Percentiles rank a stretch among this genome's conserved stretches.
These are phyloP conservation scores for Saguinus midas DNA, from an alignment of 2,113 vertebrate genomes.

Conservation along the genomic window DNA sequence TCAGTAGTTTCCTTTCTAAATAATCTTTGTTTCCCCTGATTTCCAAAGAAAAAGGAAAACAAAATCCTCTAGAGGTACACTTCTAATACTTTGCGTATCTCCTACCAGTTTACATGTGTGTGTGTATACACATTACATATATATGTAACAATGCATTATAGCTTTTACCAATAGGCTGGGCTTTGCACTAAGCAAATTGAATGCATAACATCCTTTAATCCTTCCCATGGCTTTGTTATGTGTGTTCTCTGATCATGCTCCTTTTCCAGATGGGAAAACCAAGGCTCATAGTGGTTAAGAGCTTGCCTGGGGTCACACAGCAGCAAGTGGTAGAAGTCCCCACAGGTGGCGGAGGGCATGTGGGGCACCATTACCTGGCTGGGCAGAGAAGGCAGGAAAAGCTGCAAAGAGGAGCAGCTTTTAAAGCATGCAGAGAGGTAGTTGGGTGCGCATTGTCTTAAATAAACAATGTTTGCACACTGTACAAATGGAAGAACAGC, in stretches of 20 bases:
- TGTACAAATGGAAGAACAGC: background rate
- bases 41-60: background rate
- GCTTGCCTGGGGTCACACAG: background rate
- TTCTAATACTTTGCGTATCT: background rate
- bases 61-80: background rate
- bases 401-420: background rate
- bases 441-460: fast-evolving
- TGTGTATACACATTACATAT: background rate
- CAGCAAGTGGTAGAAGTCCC: background rate
- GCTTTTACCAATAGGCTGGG: background rate
- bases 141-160: background rate
- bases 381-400: background rate
- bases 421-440: background rate
- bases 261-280: background rate
- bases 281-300: background rate
- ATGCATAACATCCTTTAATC: background rate
- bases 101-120: background rate
- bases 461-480: fast-evolving
- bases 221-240: background rate
- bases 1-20: background rate
- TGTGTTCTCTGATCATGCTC: background rate
- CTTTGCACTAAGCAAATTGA: background rate
- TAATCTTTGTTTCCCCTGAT: background rate
- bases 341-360: background rate
- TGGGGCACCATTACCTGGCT: background rate